Conservation (phyloP, 30 jellyfish, hydroid and myxozoan genomes). For the Cassiopea andromeda region DNA sequence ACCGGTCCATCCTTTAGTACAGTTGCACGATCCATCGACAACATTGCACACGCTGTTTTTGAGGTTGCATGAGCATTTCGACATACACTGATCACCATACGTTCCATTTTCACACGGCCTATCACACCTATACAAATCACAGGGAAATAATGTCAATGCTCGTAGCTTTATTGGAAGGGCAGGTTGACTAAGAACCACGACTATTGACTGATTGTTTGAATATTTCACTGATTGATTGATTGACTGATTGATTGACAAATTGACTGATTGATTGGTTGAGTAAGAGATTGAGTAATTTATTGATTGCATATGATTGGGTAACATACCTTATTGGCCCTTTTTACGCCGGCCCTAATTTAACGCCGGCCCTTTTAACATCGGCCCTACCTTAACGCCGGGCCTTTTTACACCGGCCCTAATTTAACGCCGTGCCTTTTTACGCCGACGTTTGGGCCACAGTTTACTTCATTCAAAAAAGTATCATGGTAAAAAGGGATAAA, state of each 20-base stretch:
- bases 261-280: background rate
- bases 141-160: background rate
- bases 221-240: background rate
- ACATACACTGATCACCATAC: constrained; percentile 54
- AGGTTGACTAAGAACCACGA: background rate
- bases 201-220: background rate
- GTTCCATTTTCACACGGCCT: constrained; percentile 43
- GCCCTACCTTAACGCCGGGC: too few species aligned
- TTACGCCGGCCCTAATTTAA: too few species aligned
- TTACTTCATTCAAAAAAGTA: too few species aligned
- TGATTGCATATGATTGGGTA: too few species aligned
- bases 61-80: constrained; percentile 47
- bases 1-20: constrained; percentile 67
- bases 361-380: too few species aligned
- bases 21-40: constrained; percentile 60
- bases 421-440: too few species aligned
- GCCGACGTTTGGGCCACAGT: too few species aligned
- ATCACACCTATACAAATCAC: constrained; percentile 44
- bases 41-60: constrained; percentile 37
- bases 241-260: background rate
- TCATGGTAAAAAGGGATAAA: too few species aligned
- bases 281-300: background rate
- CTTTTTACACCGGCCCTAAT: too few species aligned
- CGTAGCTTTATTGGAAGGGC: background rate
- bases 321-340: too few species aligned